Evolutionary conservation across 2,113 vertebrate species (phyloP).

Genomic region (Cololabis saira): DNA sequence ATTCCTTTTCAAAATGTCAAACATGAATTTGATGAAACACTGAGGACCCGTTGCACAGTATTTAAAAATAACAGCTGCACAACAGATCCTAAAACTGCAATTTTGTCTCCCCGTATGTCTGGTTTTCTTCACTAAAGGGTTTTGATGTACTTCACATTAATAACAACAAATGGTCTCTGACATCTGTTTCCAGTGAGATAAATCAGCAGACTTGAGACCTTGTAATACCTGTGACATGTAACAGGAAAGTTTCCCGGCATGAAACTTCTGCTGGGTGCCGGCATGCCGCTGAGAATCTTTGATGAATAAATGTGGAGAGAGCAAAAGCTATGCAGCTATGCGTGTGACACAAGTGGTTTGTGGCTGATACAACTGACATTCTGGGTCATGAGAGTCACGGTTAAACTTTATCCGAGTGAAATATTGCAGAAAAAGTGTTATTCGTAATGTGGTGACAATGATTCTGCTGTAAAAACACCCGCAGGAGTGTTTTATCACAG

Average conservation of each 20-base stretch:
- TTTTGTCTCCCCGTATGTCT: neutral
- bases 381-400: too few relatives aligned
- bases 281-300: slow-evolving; percentile 9
- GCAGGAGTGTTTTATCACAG: too few relatives aligned
- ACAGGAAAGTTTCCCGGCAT: slow-evolving; percentile 5
- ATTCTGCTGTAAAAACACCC: too few relatives aligned
- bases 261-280: slow-evolving; percentile 4
- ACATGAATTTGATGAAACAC: neutral
- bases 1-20: slow-evolving; percentile 3
- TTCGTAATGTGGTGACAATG: too few relatives aligned
- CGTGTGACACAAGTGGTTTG: neutral
- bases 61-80: neutral
- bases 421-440: too few relatives aligned
- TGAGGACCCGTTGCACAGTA: neutral
- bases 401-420: too few relatives aligned
- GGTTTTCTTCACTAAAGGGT: too few relatives aligned
- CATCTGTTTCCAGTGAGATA: neutral
- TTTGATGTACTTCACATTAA: neutral
- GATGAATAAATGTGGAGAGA: slow-evolving; percentile 23
- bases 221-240: slow-evolving; percentile 2
- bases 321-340: neutral
- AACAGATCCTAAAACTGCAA: neutral
- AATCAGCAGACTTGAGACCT: neutral
- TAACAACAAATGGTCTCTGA: neutral
- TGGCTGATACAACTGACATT: neutral